phyloP scores from a whole-genome alignment of 1,140 invertebrate genomes.

The Octopus bimaculoides region DNA sequence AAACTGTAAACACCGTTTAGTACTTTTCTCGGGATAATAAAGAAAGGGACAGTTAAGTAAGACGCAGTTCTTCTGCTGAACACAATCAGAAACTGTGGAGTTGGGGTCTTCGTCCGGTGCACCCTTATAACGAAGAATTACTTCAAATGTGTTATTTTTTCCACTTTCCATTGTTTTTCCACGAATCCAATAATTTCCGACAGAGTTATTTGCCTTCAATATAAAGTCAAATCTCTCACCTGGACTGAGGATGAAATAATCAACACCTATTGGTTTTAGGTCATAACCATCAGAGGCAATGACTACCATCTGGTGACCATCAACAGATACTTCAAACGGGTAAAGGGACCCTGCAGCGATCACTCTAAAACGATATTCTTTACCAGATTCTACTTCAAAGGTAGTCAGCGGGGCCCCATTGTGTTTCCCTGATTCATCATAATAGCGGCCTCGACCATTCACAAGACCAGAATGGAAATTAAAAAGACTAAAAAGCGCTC shows the following conservation, averaged over 20 bases:
- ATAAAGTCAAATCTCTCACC: conserved; percentile 86
- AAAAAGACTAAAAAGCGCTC: conserved; percentile 22
- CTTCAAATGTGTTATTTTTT: conserved; percentile 22
- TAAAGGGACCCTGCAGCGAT: conserved; percentile 36
- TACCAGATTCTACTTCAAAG: conserved; percentile 36
- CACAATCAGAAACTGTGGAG: conserved; percentile 10
- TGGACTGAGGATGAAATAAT: conserved; percentile 38
- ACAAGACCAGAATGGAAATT: conserved; percentile 26
- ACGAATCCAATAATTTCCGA: conserved; percentile 76
- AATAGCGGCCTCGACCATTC: conserved; percentile 30
- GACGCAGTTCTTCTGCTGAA: conserved; percentile 11
- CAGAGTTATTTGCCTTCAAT: conserved; percentile 64
- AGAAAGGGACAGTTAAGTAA: conserved; percentile 32
- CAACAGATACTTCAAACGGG: conserved; percentile 67
- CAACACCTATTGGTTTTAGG: conserved; percentile 67
- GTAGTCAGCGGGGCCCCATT: conserved; percentile 30
- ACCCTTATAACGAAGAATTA: conserved; percentile 16
- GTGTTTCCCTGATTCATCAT: conserved; percentile 63
- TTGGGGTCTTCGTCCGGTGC: conserved; percentile 10
- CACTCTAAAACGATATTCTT: conserved; percentile 43
- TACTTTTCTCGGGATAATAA: conserved; percentile 17
- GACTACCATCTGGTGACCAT: conserved; percentile 59
- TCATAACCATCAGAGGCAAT: conserved; percentile 79
- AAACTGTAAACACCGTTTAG: conserved; percentile 19
- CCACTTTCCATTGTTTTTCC: conserved; percentile 40